Base-by-base conservation (phyloP, 2,113 vertebrate genomes). In the Tragelaphus imberbis region DNA sequence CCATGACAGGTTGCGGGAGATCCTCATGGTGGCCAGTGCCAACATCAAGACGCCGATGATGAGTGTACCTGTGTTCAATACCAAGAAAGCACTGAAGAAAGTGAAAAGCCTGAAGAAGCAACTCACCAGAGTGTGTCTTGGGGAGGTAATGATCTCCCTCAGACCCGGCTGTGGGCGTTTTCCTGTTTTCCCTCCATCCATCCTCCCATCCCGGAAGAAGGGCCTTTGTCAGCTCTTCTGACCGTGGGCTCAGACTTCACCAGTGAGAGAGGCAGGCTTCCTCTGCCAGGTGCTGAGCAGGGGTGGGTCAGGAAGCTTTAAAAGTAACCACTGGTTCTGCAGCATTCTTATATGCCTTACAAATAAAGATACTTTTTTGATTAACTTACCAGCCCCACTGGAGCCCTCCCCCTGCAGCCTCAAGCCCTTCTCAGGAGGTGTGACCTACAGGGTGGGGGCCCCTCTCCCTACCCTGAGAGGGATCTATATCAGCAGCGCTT, bases 1-100 rank as follows among this genome's bases (percentile, higher is more conserved):
- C 79, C n/a, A 28, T 91, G 93, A 49, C 98, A 99, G 99, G 97
- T 98, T 99, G 56, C 98, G 99, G 92, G 99, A 99, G 97, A 99
- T 99, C 94, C 97, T 99, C 90, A 99, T 99, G 99, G 99, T 99
- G 95, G 99, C 99, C 95, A 99, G 99, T 27, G 98, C 99, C 89
- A 99, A 99, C 82, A 99, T 99, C 97, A 99, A 99, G 98, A 99
- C 99, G 0, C 99, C 99, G 4, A 99, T 99, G 98, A 99, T 99
- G 99, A 99, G 99, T 0, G 98, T 99, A 80, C 99, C 99, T 0
- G 99, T 99, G 91, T 86, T 99, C 13, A 99, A 88, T 97, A 99
- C 97, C 98, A 99, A 98, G 98, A 99, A 98, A 80, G 99, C 99
- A 27, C 88, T 99, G 97, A 99, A 99, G 98, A 99, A 97, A 51